Evolutionary conservation across 2,888 invertebrate genomes (phyloP), one percentile per base, ranked within the genome.

Genomic region (Dendrolimus pini): DNA sequence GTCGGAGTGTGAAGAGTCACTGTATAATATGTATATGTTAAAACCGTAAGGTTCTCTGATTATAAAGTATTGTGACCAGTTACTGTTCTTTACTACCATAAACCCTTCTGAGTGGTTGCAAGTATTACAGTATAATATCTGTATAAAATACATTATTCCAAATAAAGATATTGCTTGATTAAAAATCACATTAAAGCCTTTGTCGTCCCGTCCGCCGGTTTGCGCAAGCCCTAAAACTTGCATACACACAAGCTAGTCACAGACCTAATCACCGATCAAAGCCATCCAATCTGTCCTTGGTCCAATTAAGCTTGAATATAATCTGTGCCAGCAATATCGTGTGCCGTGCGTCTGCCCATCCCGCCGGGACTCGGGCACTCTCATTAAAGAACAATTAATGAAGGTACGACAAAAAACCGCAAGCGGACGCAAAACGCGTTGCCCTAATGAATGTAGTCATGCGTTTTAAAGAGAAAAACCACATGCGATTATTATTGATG

Each of bases 371-470:
- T n/a, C 60, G 56, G 58, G 62, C 65, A 62, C 67, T 64, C 71
- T 78, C 76, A 77, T 78, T 78, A 80, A 77, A 72, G 73, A 72
- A 75, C 75, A 77, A 78, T 78, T 77, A 78, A 76, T 76, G 72
- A 72, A 70, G 74, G 70, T 69, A 62, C 59, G 65, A 72, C 69
- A 70, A 77, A 75, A 78, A 74, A 68, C 73, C 70, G 61, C 72
- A 65, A 54, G 12, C 55, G 63, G 61, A 55, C 66, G 55, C 62
- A 47, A 47, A 47, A 47, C 12, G 12, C 61, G 60, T 58, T 59
- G 61, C 66, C 65, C 63, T 72, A 78, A 79, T 75, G 70, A 72
- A 74, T 66, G 70, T 70, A 69, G 71, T 65, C 74, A 71, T 70
- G 69, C 64, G 66, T 72, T 71, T 70, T 65, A 69, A 63, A 47